A percentile compares a stretch with the other conserved stretches of the same genome.
Evolutionary conservation across 2,797 vertebrate genomes (phyloP).

Genomic region (Bradypodion ventrale): DNA sequence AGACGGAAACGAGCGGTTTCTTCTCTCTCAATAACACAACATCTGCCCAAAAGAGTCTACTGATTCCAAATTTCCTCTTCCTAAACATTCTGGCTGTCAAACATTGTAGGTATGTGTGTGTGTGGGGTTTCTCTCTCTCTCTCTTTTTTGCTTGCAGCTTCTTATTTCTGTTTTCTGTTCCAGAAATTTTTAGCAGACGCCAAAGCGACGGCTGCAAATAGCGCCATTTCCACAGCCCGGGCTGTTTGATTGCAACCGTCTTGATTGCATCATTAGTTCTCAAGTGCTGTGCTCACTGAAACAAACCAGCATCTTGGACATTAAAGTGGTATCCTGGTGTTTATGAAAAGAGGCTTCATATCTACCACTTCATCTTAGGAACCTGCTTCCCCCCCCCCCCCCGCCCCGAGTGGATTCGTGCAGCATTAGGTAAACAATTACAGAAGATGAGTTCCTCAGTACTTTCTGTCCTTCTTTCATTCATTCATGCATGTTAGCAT

Average conservation of each 20-base stretch:
- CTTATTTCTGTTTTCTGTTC: conserved; percentile 77
- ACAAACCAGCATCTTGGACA: conserved; percentile 86
- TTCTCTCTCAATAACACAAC: conserved; percentile 59
- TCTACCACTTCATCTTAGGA: conserved; percentile 84
- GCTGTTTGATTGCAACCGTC: conserved; percentile 87
- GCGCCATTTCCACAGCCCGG: conserved; percentile 79
- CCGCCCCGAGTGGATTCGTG: conserved; percentile 77
- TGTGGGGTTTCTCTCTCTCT: conserved; percentile 66
- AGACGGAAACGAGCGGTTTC: conserved; percentile 56
- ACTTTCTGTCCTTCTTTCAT: conserved; percentile 73
- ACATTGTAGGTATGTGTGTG: conserved; percentile 62
- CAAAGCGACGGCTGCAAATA: conserved; percentile 78
- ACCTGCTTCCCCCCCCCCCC: conserved; percentile 73
- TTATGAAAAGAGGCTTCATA: conserved; percentile 84
- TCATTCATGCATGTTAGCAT: conserved; percentile 73
- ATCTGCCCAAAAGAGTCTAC: conserved; percentile 53
- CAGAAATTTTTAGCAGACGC: conserved; percentile 78
- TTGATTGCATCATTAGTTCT: conserved; percentile 90
- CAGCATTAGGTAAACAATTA: conserved; percentile 85
- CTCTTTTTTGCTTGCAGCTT: conserved; percentile 64
- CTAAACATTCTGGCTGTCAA: conserved; percentile 56
- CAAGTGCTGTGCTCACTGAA: conserved; percentile 88
- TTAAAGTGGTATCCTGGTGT: conserved; percentile 87
- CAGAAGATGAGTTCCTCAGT: conserved; percentile 78
- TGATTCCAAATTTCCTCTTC: conserved; percentile 48